Conservation (phyloP, 2,113 vertebrate genomes). For the Pitta sordida region DNA sequence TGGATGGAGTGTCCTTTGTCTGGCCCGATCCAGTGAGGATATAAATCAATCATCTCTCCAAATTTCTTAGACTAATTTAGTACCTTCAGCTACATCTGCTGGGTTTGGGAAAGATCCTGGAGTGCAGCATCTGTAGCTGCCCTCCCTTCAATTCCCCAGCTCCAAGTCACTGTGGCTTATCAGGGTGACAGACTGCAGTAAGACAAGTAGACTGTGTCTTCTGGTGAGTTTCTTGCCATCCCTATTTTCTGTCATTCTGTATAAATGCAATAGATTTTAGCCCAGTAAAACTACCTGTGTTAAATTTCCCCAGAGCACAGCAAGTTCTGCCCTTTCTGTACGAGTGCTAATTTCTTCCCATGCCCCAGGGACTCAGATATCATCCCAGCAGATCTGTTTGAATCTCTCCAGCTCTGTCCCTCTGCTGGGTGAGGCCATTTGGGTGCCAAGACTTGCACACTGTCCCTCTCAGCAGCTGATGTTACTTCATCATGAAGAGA, state of each 20-base stretch:
- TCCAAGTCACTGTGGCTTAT: neutral
- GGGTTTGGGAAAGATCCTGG: neutral
- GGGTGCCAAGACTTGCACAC: neutral
- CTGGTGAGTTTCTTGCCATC: neutral
- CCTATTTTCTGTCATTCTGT: neutral
- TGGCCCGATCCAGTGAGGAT: neutral
- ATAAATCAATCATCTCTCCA: neutral
- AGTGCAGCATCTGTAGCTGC: neutral
- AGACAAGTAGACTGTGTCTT: neutral
- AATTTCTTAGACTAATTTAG: neutral
- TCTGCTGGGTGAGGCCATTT: neutral
- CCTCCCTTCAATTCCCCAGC: neutral
- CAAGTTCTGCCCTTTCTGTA: neutral
- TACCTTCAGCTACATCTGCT: neutral
- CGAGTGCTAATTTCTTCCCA: accelerated
- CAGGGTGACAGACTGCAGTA: neutral
- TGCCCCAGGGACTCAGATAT: neutral
- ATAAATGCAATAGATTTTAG: neutral
- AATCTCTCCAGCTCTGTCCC: neutral
- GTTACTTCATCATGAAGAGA: neutral
- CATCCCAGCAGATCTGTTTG: accelerated
- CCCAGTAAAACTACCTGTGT: accelerated
- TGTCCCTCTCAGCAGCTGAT: neutral
- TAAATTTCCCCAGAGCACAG: neutral
- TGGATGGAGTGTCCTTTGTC: neutral